These are phyloP conservation scores for Pinctada fucata DNA, from an alignment of 2,888 invertebrate genomes.

Conservation along the genomic window DNA sequence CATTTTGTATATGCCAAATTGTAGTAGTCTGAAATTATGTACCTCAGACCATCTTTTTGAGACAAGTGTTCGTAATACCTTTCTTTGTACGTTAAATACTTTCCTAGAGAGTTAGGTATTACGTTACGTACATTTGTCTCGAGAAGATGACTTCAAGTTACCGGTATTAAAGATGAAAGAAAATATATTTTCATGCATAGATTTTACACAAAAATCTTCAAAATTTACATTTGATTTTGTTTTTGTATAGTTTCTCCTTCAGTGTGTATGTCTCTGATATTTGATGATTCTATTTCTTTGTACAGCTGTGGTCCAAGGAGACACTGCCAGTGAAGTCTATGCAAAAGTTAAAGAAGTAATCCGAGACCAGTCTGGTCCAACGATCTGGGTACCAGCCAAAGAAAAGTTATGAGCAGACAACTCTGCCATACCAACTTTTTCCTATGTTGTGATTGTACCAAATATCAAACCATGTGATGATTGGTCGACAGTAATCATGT, in stretches of 20 bases:
- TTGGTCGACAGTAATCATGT: background rate
- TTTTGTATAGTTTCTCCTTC: background rate
- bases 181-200: too few species aligned
- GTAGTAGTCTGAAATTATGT: too few species aligned
- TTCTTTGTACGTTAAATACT: too few species aligned
- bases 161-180: too few species aligned
- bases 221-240: too few species aligned
- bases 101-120: too few species aligned
- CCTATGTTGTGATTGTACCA: conserved; percentile 2
- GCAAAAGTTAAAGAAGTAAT: conserved; percentile 95
- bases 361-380: conserved; percentile 94
- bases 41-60: too few species aligned
- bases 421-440: background rate
- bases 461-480: background rate
- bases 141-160: too few species aligned
- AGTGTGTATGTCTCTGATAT: background rate
- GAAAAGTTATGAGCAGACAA: conserved; percentile 79
- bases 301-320: conserved; percentile 95
- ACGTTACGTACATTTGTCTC: too few species aligned
- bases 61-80: too few species aligned
- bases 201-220: too few species aligned
- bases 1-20: too few species aligned
- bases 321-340: conserved; percentile 98
- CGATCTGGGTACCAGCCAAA: conserved; percentile 97
- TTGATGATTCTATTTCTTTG: conserved; percentile 26